phyloP scores from a whole-genome alignment of 1,140 invertebrate genomes.

The Nylanderia fulva region DNA sequence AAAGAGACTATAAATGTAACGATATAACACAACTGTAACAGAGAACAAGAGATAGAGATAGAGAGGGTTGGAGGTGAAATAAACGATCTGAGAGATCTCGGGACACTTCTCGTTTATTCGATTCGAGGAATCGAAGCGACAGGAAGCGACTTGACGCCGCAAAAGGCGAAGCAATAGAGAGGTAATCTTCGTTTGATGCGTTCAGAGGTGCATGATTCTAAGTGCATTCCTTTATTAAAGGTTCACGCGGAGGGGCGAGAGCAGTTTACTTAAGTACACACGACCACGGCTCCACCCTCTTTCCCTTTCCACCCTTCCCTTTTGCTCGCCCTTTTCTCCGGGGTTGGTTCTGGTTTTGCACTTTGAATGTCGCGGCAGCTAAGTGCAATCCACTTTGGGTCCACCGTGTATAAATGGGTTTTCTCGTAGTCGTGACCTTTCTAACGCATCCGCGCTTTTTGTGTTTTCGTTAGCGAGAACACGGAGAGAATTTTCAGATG shows the following conservation, averaged over 20 bases:
- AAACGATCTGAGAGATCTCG: neutral
- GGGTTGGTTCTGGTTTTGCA: slow-evolving; percentile 63
- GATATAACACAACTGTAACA: slow-evolving; percentile 3
- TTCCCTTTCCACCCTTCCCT: neutral
- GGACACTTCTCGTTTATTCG: slow-evolving; percentile 23
- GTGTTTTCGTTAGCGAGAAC: neutral
- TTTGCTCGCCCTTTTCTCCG: slow-evolving; percentile 35
- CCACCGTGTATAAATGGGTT: slow-evolving; percentile 51
- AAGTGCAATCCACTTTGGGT: slow-evolving; percentile 71
- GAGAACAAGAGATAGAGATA: too few relatives aligned
- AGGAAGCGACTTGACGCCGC: neutral
- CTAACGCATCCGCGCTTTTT: slow-evolving; percentile 17
- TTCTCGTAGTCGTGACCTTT: slow-evolving; percentile 52
- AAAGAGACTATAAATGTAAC: slow-evolving; percentile 1
- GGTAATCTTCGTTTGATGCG: slow-evolving; percentile 57
- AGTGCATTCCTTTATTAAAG: slow-evolving; percentile 76
- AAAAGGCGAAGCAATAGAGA: slow-evolving; percentile 31
- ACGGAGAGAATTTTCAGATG: neutral
- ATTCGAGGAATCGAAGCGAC: slow-evolving; percentile 23
- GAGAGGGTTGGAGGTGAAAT: too few relatives aligned
- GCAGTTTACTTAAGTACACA: slow-evolving; percentile 74
- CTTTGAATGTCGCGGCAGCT: slow-evolving; percentile 69
- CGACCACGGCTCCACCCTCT: slow-evolving; percentile 36
- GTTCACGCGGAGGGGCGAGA: slow-evolving; percentile 35
- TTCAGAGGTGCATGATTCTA: slow-evolving; percentile 54